A percentile compares a stretch with the other conserved stretches of the same genome.
Evolutionary conservation across 2,888 invertebrate genomes (phyloP).

Genomic region (Halictus quadricinctus): DNA sequence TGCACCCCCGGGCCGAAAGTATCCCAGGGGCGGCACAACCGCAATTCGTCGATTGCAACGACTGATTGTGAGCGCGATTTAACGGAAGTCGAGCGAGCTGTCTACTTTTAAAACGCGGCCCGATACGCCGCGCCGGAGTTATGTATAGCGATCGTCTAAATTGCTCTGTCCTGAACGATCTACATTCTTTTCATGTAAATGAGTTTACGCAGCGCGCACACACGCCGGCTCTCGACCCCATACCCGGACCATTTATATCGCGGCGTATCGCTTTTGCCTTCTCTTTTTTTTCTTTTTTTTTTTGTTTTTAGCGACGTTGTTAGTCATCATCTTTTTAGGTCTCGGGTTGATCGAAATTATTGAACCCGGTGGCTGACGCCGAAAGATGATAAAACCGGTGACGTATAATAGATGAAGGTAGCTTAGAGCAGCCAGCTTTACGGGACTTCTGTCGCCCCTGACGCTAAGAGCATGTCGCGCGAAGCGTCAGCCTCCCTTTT

Average conservation of each 20-base stretch:
- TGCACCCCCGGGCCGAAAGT: conserved; percentile 40
- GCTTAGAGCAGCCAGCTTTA: background rate
- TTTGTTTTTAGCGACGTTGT: background rate
- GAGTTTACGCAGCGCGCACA: conserved; percentile 26
- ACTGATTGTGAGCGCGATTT: conserved; percentile 68
- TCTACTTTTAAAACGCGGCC: conserved; percentile 65
- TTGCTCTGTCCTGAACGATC: conserved; percentile 59
- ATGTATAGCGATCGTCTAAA: conserved; percentile 59
- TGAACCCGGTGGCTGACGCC: background rate
- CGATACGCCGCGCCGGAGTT: conserved; percentile 61
- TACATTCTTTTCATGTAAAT: conserved; percentile 64
- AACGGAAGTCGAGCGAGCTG: conserved; percentile 64
- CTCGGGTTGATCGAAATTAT: background rate
- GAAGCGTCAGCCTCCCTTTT: conserved; percentile 45
- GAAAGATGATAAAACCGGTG: background rate
- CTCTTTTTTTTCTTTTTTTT: background rate
- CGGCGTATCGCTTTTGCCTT: background rate
- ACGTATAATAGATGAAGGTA: background rate
- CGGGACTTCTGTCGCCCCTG: conserved; percentile 26
- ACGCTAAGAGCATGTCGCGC: conserved; percentile 28
- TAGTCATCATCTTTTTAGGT: background rate
- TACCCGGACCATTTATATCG: background rate
- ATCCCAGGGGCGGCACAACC: conserved; percentile 69
- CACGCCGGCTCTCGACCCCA: background rate
- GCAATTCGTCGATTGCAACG: conserved; percentile 69